A percentile compares a stretch with the other conserved stretches of the same genome.
Conservation (phyloP, 1,140 invertebrate genomes). For the Camponotus vicinus region DNA sequence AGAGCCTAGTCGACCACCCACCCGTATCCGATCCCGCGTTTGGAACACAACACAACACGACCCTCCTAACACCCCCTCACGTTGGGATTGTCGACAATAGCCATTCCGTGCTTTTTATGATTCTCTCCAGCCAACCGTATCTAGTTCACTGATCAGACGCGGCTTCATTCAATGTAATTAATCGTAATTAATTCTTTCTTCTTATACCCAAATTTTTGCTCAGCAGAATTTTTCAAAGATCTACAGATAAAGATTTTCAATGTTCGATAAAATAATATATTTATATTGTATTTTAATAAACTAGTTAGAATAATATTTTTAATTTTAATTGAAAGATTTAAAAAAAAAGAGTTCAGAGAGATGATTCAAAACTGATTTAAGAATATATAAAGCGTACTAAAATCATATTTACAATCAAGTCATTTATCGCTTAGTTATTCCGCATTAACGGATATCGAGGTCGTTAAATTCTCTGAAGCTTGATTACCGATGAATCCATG, state of each 20-base stretch:
- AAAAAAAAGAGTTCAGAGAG: not conserved
- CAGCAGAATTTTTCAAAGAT: not conserved
- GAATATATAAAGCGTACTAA: not conserved
- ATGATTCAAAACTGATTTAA: not conserved
- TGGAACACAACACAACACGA: conserved; percentile 58
- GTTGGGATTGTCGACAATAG: conserved; percentile 67
- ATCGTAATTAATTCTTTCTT: conserved; percentile 62
- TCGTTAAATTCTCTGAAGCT: conserved; percentile 39
- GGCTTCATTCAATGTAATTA: conserved; percentile 76
- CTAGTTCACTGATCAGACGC: conserved; percentile 75
- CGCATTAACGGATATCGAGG: conserved; percentile 19
- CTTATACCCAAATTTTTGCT: not conserved
- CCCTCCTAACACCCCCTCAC: conserved; percentile 40
- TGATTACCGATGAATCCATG: conserved; percentile 38
- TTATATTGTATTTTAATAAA: not conserved
- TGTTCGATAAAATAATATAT: not conserved
- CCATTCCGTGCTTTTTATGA: conserved; percentile 78
- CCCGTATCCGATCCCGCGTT: conserved; percentile 40
- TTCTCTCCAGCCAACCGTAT: conserved; percentile 61
- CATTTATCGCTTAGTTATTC: conserved; percentile 47
- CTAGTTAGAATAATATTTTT: not conserved
- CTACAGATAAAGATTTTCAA: not conserved
- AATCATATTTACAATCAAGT: conserved; percentile 33
- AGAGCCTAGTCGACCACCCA: conserved; percentile 74
- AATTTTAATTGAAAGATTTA: not conserved